These are phyloP conservation scores for Carlito syrichta DNA, from an alignment of 2,113 vertebrate genomes.

Conservation along the genomic window DNA sequence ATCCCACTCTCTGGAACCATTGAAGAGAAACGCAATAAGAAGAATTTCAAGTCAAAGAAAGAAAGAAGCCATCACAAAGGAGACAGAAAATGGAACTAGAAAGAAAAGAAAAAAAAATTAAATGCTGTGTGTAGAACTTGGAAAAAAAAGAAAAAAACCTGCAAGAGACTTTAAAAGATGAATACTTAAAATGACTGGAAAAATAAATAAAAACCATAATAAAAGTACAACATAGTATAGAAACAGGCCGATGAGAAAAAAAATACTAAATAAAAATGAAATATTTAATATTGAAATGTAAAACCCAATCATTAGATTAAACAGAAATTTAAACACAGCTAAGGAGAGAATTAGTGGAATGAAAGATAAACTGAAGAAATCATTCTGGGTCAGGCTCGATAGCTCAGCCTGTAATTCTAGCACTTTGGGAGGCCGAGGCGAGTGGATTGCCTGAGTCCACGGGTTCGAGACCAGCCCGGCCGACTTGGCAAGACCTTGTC, in stretches of 20 bases:
- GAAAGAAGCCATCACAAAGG: not conserved
- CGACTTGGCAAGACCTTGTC: too few species aligned
- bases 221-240: not conserved
- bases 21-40: not conserved
- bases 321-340: not conserved
- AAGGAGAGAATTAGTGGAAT: not conserved
- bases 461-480: too few species aligned
- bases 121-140: too few species aligned
- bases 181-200: not conserved
- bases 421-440: too few species aligned
- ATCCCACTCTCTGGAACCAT: not conserved
- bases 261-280: constrained; percentile 4
- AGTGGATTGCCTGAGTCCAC: too few species aligned
- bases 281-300: not conserved
- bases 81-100: not conserved
- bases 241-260: not conserved
- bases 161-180: not conserved
- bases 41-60: not conserved
- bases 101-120: not conserved
- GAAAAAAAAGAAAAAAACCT: not conserved
- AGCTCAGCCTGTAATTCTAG: too few species aligned
- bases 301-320: not conserved
- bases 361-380: not conserved
- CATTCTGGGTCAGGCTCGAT: too few species aligned
- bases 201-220: not conserved